Evolutionary conservation across 1,140 invertebrate species (phyloP), one percentile per base, ranked within the genome.

Genomic region (Eufriesea mexicana): DNA sequence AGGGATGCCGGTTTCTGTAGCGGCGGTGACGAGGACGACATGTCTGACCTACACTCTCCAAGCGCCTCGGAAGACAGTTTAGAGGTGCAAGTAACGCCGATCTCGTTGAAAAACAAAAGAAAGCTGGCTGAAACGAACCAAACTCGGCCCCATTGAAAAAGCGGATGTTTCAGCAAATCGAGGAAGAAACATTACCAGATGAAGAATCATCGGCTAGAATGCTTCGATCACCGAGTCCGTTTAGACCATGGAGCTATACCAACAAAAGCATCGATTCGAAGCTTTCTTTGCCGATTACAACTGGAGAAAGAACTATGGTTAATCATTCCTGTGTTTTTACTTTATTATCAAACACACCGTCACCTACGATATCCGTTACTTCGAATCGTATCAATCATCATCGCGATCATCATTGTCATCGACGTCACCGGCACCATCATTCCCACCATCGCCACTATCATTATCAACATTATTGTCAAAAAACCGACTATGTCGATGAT

Each of bases 41-140:
- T 96, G 87, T 96, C 96, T 10, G 96, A 95, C 68, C 94, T 95
- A 84, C 96, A 96, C 25, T 96, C 95, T 9, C 94, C 96, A 5
- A 96, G 96, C 62, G 95, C 96, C 59, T 97, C 96, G 35, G 97
- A 97, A 86, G 97, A 97, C 92, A 97, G 97, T 70, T 95, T 97
- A 4, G 96, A 97, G 87, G 96, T 96, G 18, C 95, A 96, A 84
- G 94, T 96, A 5, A 95, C 94, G 25, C 94, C 97, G 9, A 96
- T 97, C 59, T 95, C 95, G 2, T 92, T 96, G 66, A 90, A 95
- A 6, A 95, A 95, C 67, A 95, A 96, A 81, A 93, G 97, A 45
- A 97, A 97, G 85, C 94, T 96, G 76, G 95, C 96, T 18, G 97
- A 98, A 79, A 91, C 55, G 92, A 93, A 68, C 79, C 89, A 51